Conservation (phyloP, 53 echinoderm and acorn worm species). For the Paelopatides confundens region DNA sequence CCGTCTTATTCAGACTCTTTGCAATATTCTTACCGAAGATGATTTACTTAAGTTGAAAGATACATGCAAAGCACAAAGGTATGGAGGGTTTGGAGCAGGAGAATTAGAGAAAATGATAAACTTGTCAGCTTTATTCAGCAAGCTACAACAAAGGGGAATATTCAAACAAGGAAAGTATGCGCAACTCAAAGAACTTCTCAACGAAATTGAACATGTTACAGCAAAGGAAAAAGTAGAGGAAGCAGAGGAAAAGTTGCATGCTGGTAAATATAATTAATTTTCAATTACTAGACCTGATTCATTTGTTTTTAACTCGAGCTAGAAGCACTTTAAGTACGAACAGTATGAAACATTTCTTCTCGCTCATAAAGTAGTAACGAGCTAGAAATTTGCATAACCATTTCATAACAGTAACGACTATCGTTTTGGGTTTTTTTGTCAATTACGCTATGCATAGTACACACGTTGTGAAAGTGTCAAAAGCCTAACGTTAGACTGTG, state of each 20-base stretch:
- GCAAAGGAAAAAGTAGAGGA: background rate
- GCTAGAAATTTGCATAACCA: too few relatives aligned
- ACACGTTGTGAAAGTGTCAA: too few relatives aligned
- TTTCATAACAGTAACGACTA: too few relatives aligned
- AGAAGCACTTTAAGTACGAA: too few relatives aligned
- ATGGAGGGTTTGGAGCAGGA: conserved; percentile 13
- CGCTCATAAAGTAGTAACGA: too few relatives aligned
- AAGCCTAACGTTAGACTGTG: too few relatives aligned
- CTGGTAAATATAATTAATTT: background rate
- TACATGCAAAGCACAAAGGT: background rate
- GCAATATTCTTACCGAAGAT: background rate
- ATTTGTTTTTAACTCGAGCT: too few relatives aligned
- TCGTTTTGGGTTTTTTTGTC: too few relatives aligned
- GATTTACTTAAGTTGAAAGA: background rate
- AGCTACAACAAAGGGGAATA: background rate
- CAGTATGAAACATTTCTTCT: too few relatives aligned
- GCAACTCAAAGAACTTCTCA: background rate
- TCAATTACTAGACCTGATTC: too few relatives aligned
- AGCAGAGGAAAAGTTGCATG: background rate
- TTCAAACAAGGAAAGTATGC: conserved; percentile 18
- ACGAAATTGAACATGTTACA: background rate
- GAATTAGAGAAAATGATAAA: conserved; percentile 23
- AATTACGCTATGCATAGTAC: too few relatives aligned
- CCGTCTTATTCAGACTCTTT: background rate
- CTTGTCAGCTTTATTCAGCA: background rate